Conservation (phyloP, 1,140 invertebrate species). For the Hydropsyche tenuis region DNA sequence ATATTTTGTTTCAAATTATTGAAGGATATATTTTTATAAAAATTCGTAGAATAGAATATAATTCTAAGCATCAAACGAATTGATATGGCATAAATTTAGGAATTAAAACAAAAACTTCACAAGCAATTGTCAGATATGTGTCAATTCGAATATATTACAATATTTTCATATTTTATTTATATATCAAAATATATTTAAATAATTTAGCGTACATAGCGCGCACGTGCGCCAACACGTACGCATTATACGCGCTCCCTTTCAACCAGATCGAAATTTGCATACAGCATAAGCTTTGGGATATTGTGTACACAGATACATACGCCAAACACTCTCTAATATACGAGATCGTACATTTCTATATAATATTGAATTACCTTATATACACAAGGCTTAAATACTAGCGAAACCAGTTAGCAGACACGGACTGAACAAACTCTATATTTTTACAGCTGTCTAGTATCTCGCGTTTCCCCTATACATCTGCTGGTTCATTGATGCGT, state of each 20-base stretch:
- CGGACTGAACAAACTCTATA: no score
- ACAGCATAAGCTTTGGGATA: slow-evolving; percentile 40
- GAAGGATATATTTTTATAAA: no score
- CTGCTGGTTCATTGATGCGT: not conserved
- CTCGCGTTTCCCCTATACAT: not conserved
- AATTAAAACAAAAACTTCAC: not conserved
- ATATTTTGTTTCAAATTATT: no score
- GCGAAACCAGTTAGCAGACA: no score
- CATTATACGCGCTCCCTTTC: slow-evolving; percentile 7
- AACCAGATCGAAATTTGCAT: slow-evolving; percentile 41
- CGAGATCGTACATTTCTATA: slow-evolving; percentile 16
- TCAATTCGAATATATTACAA: not conserved
- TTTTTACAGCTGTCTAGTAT: slow-evolving; percentile 29
- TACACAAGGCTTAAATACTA: no score
- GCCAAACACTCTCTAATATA: not conserved
- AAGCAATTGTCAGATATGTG: not conserved
- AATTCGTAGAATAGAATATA: no score
- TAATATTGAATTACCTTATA: not conserved
- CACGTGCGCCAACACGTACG: not conserved
- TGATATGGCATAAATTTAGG: not conserved
- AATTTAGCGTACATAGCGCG: not conserved
- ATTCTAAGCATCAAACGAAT: not conserved
- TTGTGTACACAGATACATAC: slow-evolving; percentile 21
- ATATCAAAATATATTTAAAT: not conserved
- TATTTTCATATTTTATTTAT: not conserved